phyloP scores from a whole-genome alignment of 2,888 invertebrate genomes.

The Acrobasis repandana region DNA sequence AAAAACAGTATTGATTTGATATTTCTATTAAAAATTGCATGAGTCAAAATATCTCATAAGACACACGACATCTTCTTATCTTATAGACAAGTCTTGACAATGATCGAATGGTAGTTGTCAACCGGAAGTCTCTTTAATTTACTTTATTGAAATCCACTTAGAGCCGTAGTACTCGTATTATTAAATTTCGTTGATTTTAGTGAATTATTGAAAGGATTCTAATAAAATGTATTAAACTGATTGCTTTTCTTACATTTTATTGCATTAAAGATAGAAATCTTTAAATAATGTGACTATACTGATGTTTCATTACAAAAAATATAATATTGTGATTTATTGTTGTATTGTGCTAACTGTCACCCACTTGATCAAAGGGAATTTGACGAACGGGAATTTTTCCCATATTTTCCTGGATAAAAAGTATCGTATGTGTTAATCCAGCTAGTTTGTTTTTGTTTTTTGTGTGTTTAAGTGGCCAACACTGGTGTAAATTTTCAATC shows the following conservation, averaged over 20 bases:
- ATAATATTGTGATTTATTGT: not conserved
- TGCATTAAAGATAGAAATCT: not conserved
- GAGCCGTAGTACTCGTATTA: not conserved
- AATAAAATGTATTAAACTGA: not conserved
- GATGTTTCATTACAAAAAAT: not conserved
- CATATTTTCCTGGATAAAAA: too few species aligned
- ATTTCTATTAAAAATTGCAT: too few species aligned
- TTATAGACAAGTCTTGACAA: constrained; percentile 4
- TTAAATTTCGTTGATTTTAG: not conserved
- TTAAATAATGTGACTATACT: not conserved
- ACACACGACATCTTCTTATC: not conserved
- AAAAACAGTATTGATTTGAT: too few species aligned
- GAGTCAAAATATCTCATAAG: not conserved
- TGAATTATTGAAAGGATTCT: not conserved
- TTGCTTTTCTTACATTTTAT: not conserved
- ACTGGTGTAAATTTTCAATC: too few species aligned
- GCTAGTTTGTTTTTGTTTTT: too few species aligned
- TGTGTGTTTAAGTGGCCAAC: too few species aligned
- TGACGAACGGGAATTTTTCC: too few species aligned
- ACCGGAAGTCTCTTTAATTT: constrained; percentile 1
- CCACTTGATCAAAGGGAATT: too few species aligned
- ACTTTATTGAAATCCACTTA: not conserved
- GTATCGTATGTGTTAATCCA: too few species aligned
- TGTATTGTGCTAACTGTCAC: too few species aligned
- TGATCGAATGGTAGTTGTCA: constrained; percentile 9